Conservation (phyloP, 1,140 invertebrate species). For the Scaptomyza graminum region DNA sequence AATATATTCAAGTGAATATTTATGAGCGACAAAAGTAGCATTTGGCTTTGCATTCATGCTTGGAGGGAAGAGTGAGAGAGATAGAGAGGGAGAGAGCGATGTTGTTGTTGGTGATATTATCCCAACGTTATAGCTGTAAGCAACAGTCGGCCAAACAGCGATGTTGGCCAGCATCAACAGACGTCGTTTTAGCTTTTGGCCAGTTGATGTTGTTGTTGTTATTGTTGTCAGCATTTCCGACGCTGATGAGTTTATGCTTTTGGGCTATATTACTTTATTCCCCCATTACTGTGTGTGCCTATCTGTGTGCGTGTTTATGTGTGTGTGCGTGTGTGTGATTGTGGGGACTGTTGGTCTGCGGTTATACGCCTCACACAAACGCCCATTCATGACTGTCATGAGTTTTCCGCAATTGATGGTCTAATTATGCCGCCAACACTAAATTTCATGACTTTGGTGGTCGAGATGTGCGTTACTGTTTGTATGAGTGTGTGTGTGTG, state of each 20-base stretch:
- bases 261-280: conserved; percentile 75
- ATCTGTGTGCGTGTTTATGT: conserved; percentile 4
- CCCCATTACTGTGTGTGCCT: conserved; percentile 13
- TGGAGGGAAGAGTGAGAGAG: conserved; percentile 9
- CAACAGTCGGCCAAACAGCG: conserved; percentile 59
- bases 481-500: neutral
- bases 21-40: conserved; percentile 79
- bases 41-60: conserved; percentile 71
- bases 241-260: conserved; percentile 79
- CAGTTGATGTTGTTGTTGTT: conserved; percentile 31
- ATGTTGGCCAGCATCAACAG: conserved; percentile 49
- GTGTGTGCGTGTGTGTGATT: conserved; percentile 17
- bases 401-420: conserved; percentile 83
- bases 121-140: conserved; percentile 27
- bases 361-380: conserved; percentile 34
- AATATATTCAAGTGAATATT: conserved; percentile 79
- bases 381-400: conserved; percentile 81
- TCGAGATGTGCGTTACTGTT: conserved; percentile 24
- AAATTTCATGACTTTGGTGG: conserved; percentile 80
- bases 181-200: conserved; percentile 36
- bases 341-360: conserved; percentile 36
- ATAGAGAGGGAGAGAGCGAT: neutral
- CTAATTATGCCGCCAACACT: conserved; percentile 83
- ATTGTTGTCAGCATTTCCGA: conserved; percentile 73
- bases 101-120: conserved; percentile 21